Conservation (phyloP, 1,140 invertebrate species). For the Drosophila asahinai region DNA sequence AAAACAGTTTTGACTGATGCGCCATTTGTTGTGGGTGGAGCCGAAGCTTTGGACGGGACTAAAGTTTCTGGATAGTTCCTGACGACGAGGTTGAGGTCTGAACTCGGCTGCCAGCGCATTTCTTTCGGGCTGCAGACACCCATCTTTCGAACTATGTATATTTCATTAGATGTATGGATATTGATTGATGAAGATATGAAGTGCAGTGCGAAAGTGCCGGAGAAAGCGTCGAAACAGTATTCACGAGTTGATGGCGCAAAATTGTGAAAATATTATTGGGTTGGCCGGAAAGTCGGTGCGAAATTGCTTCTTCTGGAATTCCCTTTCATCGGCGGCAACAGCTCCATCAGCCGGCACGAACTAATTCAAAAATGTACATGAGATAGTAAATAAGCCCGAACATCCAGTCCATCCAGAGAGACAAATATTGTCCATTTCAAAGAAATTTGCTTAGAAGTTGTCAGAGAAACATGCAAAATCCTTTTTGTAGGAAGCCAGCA, state of each 20-base stretch:
- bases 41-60: not conserved
- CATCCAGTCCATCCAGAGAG: slow-evolving; percentile 31
- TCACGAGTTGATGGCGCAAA: not conserved
- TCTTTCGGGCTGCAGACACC: slow-evolving; percentile 27
- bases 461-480: slow-evolving; percentile 73
- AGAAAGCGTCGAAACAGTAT: slow-evolving; percentile 8
- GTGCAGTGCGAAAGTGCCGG: slow-evolving; percentile 18
- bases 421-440: slow-evolving; percentile 48
- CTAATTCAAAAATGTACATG: slow-evolving; percentile 47
- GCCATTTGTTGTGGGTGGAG: slow-evolving; percentile 63
- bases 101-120: slow-evolving; percentile 49
- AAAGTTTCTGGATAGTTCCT: slow-evolving; percentile 55
- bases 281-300: slow-evolving; percentile 4
- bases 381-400: slow-evolving; percentile 42
- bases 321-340: slow-evolving; percentile 13
- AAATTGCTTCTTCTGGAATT: slow-evolving; percentile 13
- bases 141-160: slow-evolving; percentile 53
- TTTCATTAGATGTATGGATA: slow-evolving; percentile 67
- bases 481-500: slow-evolving; percentile 43
- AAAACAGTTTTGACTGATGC: slow-evolving; percentile 81
- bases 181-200: slow-evolving; percentile 71
- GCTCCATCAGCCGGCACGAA: slow-evolving; percentile 9
- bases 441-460: slow-evolving; percentile 71
- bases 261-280: slow-evolving; percentile 16
- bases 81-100: slow-evolving; percentile 55